Evolutionary conservation across 2,797 vertebrate species (phyloP).

Genomic region (Phoxinus dragarum): DNA sequence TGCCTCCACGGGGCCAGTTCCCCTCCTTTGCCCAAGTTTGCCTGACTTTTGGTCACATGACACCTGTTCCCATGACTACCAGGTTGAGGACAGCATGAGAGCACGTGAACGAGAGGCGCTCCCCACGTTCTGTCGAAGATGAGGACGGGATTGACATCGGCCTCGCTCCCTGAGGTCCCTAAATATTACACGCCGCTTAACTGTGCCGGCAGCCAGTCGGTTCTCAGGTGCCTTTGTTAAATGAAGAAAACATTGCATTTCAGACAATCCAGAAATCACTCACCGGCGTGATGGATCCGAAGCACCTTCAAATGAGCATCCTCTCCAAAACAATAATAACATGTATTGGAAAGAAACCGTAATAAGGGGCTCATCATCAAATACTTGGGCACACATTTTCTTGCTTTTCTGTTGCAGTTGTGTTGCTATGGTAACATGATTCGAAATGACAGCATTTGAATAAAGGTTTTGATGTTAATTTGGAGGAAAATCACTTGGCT

Average conservation of each 20-base stretch:
- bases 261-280: constrained; percentile 44
- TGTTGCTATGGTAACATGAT: constrained; percentile 2
- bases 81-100: constrained; percentile 82
- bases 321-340: constrained; percentile 24
- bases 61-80: constrained; percentile 85
- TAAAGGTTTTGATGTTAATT: constrained; percentile 49
- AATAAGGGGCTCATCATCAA: constrained; percentile 13
- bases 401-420: constrained; percentile 20
- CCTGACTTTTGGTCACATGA: constrained; percentile 82
- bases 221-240: constrained; percentile 57
- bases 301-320: constrained; percentile 20
- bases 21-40: constrained; percentile 82
- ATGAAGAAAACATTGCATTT: constrained; percentile 50
- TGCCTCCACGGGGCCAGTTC: constrained; percentile 80
- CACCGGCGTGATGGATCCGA: constrained; percentile 21
- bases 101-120: constrained; percentile 68
- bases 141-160: constrained; percentile 56
- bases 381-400: constrained; percentile 5
- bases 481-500: constrained; percentile 42
- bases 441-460: constrained; percentile 20
- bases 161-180: constrained; percentile 45
- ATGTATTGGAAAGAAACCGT: constrained; percentile 12
- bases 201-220: not conserved
- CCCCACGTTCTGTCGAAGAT: constrained; percentile 71
- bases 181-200: constrained; percentile 43